These are phyloP conservation scores for Hyalella azteca DNA, from an alignment of 2,888 invertebrate genomes.

Conservation along the genomic window DNA sequence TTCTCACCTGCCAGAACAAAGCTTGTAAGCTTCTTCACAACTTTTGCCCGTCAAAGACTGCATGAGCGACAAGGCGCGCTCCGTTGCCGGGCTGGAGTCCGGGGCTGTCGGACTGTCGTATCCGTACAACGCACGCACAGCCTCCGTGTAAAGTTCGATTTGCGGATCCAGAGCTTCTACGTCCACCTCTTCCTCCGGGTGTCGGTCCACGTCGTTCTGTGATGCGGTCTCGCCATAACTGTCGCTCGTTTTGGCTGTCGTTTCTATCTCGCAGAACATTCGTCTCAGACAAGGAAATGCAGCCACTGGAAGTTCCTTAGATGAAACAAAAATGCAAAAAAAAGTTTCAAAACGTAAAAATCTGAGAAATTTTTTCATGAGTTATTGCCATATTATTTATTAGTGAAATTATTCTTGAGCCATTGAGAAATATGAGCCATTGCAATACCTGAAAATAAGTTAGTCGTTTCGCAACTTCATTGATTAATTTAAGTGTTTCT, in stretches of 20 bases:
- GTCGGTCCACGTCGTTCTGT: slow-evolving; percentile 32
- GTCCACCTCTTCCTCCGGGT: slow-evolving; percentile 48
- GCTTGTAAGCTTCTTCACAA: slow-evolving; percentile 50
- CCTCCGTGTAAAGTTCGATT: slow-evolving; percentile 50
- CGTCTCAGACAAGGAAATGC: slow-evolving; percentile 44
- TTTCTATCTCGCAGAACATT: slow-evolving; percentile 47
- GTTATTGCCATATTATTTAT: too few relatives aligned
- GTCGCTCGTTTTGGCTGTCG: slow-evolving; percentile 44
- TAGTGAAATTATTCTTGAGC: too few relatives aligned
- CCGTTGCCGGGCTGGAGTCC: slow-evolving; percentile 39
- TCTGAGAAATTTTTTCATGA: too few relatives aligned
- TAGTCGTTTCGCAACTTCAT: too few relatives aligned
- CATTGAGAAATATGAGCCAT: too few relatives aligned
- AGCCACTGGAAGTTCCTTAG: slow-evolving; percentile 26
- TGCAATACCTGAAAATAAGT: too few relatives aligned
- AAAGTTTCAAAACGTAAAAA: too few relatives aligned
- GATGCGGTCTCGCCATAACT: slow-evolving; percentile 40
- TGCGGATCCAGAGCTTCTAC: slow-evolving; percentile 50
- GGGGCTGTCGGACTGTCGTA: slow-evolving; percentile 42
- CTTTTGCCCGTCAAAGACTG: slow-evolving; percentile 44
- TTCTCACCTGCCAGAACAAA: slow-evolving; percentile 47
- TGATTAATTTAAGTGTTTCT: too few relatives aligned
- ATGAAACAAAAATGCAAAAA: neutral
- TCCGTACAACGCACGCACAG: slow-evolving; percentile 46
- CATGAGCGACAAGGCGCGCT: slow-evolving; percentile 40